Evolutionary conservation across 2,797 vertebrate genomes (phyloP).

Genomic region (Phaenicophaeus curvirostris): DNA sequence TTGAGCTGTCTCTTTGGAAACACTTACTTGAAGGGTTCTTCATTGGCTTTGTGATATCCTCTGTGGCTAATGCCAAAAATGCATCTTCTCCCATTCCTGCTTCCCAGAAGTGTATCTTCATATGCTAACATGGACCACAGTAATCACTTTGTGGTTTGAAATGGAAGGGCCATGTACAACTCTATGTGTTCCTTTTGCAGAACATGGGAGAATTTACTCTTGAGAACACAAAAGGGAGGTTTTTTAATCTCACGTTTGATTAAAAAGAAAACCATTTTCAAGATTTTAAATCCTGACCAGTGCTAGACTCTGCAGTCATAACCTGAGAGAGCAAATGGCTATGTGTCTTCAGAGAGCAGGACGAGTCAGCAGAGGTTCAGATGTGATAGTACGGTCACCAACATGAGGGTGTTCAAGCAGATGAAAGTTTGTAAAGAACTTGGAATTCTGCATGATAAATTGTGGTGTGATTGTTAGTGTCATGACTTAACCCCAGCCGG

Average conservation of each 20-base stretch:
- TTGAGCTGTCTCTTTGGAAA: no score
- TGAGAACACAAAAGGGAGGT: not conserved
- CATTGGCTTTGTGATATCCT: no score
- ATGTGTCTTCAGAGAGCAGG: not conserved
- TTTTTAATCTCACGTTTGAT: not conserved
- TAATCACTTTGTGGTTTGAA: not conserved
- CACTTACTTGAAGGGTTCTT: not conserved
- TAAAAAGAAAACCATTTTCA: not conserved
- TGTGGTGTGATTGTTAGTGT: no score
- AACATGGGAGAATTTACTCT: not conserved
- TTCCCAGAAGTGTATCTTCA: not conserved
- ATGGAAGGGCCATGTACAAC: not conserved
- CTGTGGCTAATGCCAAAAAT: not conserved
- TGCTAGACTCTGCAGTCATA: not conserved
- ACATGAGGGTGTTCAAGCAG: not conserved
- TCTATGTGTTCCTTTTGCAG: not conserved
- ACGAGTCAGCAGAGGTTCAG: not conserved
- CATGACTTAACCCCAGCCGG: no score
- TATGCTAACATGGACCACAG: not conserved
- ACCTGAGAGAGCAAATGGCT: not conserved
- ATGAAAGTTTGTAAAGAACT: not conserved
- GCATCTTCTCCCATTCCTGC: not conserved
- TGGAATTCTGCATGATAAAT: not conserved
- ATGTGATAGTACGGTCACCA: not conserved
- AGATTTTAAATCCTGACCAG: not conserved